phyloP scores from a whole-genome alignment of 2,797 vertebrate genomes.

The Pagetopsis macropterus region DNA sequence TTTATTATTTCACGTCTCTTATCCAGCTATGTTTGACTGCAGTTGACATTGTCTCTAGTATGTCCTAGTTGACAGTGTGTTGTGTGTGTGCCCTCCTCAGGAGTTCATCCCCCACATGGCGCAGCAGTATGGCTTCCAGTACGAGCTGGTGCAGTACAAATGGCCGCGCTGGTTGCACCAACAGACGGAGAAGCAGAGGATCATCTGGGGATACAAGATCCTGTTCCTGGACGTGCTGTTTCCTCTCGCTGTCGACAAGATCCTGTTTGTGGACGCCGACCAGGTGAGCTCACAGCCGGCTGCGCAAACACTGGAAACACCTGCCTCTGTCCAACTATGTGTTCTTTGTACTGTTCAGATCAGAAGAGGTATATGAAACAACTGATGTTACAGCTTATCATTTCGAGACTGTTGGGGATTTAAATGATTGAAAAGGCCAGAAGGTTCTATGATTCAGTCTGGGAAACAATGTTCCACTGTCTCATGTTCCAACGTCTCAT shows the following conservation, averaged over 20 bases:
- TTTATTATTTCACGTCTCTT: background rate
- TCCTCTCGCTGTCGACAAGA: constrained; percentile 94
- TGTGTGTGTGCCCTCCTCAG: constrained; percentile 67
- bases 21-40: background rate
- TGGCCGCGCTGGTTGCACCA: constrained; percentile 97
- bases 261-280: constrained; percentile 97
- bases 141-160: constrained; percentile 96
- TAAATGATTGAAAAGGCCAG: background rate
- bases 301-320: background rate
- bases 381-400: background rate
- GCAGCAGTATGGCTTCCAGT: constrained; percentile 91
- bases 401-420: background rate
- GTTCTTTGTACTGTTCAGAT: background rate
- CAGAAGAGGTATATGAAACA: background rate
- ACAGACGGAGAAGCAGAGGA: constrained; percentile 96
- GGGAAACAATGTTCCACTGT: background rate
- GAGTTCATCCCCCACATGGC: constrained; percentile 96
- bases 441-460: background rate
- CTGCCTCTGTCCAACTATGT: background rate
- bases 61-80: background rate
- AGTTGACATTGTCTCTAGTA: background rate
- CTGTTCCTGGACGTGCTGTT: constrained; percentile 98
- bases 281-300: constrained; percentile 82
- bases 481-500: background rate
- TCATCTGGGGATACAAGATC: constrained; percentile 99